Evolutionary conservation across 2,888 invertebrate genomes (phyloP), one percentile per base, ranked within the genome.

Genomic region (Ophion ventricosus): DNA sequence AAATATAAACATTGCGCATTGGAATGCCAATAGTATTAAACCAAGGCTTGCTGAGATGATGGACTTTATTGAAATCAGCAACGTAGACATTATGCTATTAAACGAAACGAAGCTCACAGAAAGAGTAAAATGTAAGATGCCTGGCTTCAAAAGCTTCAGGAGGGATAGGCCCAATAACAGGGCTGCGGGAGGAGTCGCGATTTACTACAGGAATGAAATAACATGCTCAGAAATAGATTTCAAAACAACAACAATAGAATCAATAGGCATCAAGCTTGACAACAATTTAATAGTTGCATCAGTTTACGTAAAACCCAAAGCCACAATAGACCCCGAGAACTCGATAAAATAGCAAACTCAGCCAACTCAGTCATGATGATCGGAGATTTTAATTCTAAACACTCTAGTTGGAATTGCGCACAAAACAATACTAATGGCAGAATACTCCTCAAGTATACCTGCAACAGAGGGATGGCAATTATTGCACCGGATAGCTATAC

Each of bases 11-110:
- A 49, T 49, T 14, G 59, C 59, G 1, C 72, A 73, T n/a, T 73
- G 57, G 59, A 73, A 73, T 35, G 72, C 72, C 2, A 73, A 73
- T 61, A 40, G 72, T 2, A 40, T 73, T 23, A 73, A 73, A 59
- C n/a, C 4, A 1, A 73, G 40, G 3, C 0, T 20, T 1, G 11
- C 10, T 1, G 72, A 73, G 29, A 23, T 61, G 23, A 17, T n/a
- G 29, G 26, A 73, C 43, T 73, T 59, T 59, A 40, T 59, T 23
- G 59, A 73, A 57, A 59, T 14, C 0, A 20, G 23, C 2, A 20
- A 20, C 3, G 40, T 73, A 1, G 59, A 73, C 40, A 73, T 73
- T 61, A 23, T 73, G 0, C 40, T 73, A n/a, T 14, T 40, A 0
- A 61, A 29, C 25, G 43, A 73, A 73, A 59, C 59, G 2, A 57